Percentiles rank a stretch among this genome's conserved stretches.
These are phyloP conservation scores for Cossypha dichroa DNA, from an alignment of 2,797 vertebrate genomes.

Conservation along the genomic window DNA sequence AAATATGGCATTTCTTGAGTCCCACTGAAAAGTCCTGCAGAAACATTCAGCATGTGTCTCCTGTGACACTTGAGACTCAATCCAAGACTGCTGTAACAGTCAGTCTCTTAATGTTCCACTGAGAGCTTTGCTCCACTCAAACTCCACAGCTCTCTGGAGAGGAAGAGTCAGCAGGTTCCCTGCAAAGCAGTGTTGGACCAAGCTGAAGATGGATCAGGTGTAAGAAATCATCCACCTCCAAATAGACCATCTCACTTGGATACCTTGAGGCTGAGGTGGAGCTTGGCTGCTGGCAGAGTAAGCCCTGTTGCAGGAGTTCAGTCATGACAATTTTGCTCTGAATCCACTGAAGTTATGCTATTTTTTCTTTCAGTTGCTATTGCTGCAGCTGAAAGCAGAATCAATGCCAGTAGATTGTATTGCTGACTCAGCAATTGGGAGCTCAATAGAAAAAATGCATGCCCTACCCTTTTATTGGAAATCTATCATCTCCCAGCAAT, in stretches of 20 bases:
- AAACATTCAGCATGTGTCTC: not conserved
- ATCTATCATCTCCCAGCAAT: not conserved
- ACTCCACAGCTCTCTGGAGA: not conserved
- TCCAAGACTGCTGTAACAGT: not conserved
- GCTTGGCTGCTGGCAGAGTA: not conserved
- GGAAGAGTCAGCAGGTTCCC: not conserved
- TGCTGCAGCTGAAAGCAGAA: not conserved
- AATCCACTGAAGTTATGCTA: not conserved
- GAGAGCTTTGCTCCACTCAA: not conserved
- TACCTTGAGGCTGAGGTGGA: not conserved
- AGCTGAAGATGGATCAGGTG: not conserved
- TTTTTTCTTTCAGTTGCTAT: not conserved
- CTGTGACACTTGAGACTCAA: not conserved
- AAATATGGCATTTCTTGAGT: not conserved
- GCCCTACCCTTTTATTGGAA: not conserved
- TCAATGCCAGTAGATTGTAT: not conserved
- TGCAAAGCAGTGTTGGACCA: not conserved
- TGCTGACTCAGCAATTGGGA: not conserved
- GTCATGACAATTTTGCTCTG: not conserved
- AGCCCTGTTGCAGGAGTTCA: not conserved
- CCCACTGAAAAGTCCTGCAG: not conserved
- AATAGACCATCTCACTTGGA: not conserved
- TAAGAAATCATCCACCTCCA: not conserved
- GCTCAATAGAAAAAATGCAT: not conserved
- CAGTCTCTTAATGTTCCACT: accelerated